Evolutionary conservation across 2,113 vertebrate genomes (phyloP).

Genomic region (Syrmaticus mikado): DNA sequence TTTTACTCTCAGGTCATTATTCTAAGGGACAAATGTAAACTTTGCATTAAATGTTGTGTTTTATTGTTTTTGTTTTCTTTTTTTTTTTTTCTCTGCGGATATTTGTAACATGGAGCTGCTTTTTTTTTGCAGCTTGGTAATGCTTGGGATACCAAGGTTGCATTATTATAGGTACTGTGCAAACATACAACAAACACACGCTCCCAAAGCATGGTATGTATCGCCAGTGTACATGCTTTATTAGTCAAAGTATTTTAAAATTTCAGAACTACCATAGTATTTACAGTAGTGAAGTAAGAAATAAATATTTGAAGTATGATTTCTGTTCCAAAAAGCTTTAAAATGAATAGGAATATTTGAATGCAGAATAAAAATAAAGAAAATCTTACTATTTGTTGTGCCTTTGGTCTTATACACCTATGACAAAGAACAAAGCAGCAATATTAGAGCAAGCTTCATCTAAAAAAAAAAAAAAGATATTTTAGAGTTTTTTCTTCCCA

Average conservation of each 20-base stretch:
- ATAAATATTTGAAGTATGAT: neutral
- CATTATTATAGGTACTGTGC: neutral
- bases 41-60: neutral
- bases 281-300: neutral
- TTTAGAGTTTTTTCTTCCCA: neutral
- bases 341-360: neutral
- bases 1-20: neutral
- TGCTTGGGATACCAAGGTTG: rapidly evolving
- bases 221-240: neutral
- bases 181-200: neutral
- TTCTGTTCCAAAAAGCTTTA: neutral
- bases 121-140: neutral
- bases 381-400: neutral
- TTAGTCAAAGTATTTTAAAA: neutral
- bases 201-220: neutral
- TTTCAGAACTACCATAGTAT: neutral
- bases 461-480: neutral
- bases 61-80: too few relatives aligned
- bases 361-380: neutral
- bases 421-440: neutral
- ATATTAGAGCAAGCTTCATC: neutral
- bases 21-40: neutral
- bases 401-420: neutral
- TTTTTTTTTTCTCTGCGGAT: neutral
- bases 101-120: neutral